phyloP scores from a whole-genome alignment of 2,797 vertebrate species.

The Xenopus petersii region DNA sequence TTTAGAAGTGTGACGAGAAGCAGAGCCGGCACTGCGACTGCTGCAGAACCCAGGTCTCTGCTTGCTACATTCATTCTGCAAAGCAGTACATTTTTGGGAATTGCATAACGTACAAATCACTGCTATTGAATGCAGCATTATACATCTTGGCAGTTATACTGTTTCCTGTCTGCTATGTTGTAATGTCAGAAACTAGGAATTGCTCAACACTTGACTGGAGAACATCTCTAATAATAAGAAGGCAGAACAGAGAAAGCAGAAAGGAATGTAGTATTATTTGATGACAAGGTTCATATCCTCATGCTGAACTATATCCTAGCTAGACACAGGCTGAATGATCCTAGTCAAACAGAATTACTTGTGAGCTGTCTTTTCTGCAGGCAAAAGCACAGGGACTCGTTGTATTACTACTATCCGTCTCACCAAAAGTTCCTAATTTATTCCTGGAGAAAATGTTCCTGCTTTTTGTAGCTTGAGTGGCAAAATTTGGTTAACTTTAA shows the following conservation, averaged over 20 bases:
- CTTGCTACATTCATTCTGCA: not conserved
- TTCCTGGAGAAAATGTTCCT: too few species aligned
- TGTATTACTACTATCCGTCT: too few species aligned
- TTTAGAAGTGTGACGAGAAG: too few species aligned
- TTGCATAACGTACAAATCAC: conserved; percentile 14
- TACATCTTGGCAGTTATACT: conserved; percentile 6
- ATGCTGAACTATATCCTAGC: too few species aligned
- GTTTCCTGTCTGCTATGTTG: conserved; percentile 16
- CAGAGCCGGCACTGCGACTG: not conserved
- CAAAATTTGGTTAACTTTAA: too few species aligned
- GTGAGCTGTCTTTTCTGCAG: too few species aligned
- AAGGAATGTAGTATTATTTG: not conserved
- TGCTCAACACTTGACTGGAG: conserved; percentile 18
- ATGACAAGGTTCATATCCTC: too few species aligned
- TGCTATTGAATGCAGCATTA: conserved; percentile 2
- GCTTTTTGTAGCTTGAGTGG: too few species aligned
- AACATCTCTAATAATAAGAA: conserved; percentile 10
- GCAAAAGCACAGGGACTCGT: too few species aligned
- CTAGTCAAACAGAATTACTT: too few species aligned
- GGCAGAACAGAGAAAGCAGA: not conserved
- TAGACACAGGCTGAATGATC: too few species aligned
- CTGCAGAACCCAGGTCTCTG: not conserved
- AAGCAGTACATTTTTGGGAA: not conserved
- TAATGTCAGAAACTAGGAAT: conserved; percentile 17
- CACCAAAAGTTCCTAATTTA: too few species aligned